Base-by-base conservation (phyloP, 2,888 invertebrate species). In the Gortyna flavago region DNA sequence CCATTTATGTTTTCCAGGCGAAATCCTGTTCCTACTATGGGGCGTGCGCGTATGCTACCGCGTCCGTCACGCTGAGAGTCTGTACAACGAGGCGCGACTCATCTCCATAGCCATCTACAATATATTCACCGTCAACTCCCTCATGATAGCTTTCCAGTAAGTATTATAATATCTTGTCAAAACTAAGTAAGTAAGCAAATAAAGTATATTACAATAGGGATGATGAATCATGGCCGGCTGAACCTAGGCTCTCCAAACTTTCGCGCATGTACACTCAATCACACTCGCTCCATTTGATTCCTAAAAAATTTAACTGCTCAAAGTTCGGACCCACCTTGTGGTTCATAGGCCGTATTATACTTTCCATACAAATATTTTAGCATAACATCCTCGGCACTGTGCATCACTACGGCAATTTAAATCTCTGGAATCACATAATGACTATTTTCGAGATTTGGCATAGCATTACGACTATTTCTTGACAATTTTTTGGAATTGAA, bases 61-160 rank as follows among this genome's bases (percentile, higher is more conserved):
- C 89, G 98, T 98, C 8, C 97, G 98, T 79, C 99, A 99, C 94
- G 99, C 99, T 0, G 99, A 99, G 93, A 99, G 99, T 66, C 97
- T 99, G 61, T 99, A 99, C 96, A 99, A 99, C 95, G 99, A 99
- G 95, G 99, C 99, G 29, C 97, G 98, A 88, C 97, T 98, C 89
- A 99, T 99, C 93, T 99, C 99, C 80, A 99, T 99, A 95, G 99
- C 99, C 72, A 99, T 99, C 87, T 99, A 99, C 97, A 99, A 99
- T 94, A 99, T 99, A 90, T 99, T 99, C 88, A 97, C 98, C 77
- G 98, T 99, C 90, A 99, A 99, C 95, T 98, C 98, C 74, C 97
- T 99, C 85, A 99, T 99, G 98, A 98, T 99, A 86, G 98, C 98
- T 38, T 98, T 99, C 91, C 99, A 99, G 99, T 99, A 97, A 98